phyloP scores from a whole-genome alignment of 1,140 invertebrate species.

The Drosophila grimshawi region DNA sequence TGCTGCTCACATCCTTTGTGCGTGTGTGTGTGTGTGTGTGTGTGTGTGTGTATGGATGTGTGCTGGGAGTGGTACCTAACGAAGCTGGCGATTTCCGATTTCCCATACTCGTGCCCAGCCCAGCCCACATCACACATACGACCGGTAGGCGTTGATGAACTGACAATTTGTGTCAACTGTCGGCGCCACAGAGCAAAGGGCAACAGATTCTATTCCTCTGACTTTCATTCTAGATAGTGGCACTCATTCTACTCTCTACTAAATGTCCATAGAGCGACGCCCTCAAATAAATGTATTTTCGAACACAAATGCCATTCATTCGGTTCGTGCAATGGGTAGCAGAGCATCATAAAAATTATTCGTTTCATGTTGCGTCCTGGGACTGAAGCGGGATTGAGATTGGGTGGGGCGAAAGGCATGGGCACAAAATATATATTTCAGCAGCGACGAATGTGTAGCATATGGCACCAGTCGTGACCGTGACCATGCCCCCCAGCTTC shows the following conservation, averaged over 20 bases:
- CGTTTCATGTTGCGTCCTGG: slow-evolving; percentile 73
- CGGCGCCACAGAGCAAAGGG: slow-evolving; percentile 69
- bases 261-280: slow-evolving; percentile 56
- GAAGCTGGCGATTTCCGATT: slow-evolving; percentile 31
- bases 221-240: background rate
- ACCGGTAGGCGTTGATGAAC: slow-evolving; percentile 81
- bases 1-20: background rate
- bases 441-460: slow-evolving; percentile 61
- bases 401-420: background rate
- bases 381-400: slow-evolving; percentile 15
- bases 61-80: slow-evolving; percentile 47
- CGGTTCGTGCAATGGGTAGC: slow-evolving; percentile 49
- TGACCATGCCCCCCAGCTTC: slow-evolving; percentile 31
- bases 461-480: slow-evolving; percentile 64
- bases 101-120: background rate
- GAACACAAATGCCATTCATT: slow-evolving; percentile 77
- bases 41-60: slow-evolving; percentile 4
- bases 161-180: slow-evolving; percentile 83
- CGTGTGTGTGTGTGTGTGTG: slow-evolving; percentile 10
- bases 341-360: slow-evolving; percentile 80
- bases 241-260: slow-evolving; percentile 6
- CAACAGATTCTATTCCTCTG: slow-evolving; percentile 12
- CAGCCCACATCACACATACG: slow-evolving; percentile 61
- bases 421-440: slow-evolving; percentile 66
- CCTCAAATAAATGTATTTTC: slow-evolving; percentile 80